Evolutionary conservation across 1,140 invertebrate genomes (phyloP).

Genomic region (Penaeus chinensis): DNA sequence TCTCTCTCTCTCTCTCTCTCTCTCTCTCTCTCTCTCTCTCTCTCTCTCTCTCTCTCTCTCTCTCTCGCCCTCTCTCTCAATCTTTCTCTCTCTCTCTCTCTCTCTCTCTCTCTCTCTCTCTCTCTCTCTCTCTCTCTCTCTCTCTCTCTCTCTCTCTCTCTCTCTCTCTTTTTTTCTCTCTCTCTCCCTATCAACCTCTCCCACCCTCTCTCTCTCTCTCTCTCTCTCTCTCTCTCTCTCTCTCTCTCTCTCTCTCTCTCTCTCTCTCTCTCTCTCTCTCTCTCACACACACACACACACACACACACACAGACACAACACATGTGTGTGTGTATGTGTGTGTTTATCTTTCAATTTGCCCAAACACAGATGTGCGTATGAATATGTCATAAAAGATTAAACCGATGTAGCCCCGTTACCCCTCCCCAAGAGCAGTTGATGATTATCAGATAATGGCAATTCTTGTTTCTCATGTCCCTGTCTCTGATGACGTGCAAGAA

Average conservation of each 20-base stretch:
- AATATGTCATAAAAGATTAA: no score
- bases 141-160: neutral
- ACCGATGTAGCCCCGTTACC: no score
- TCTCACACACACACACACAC: no score
- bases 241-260: constrained; percentile 36
- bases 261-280: neutral
- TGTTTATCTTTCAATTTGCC: neutral
- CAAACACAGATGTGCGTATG: no score
- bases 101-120: neutral
- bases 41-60: neutral
- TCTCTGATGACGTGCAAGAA: neutral
- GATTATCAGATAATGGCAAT: no score
- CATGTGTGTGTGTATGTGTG: constrained; percentile 9
- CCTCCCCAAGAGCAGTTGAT: no score
- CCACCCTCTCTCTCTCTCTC: neutral
- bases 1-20: constrained; percentile 30
- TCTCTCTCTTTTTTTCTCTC: constrained; percentile 10
- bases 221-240: constrained; percentile 31
- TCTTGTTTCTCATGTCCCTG: neutral
- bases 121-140: neutral
- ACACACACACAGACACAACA: no score
- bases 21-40: neutral
- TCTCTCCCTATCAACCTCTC: neutral
- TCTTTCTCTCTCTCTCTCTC: neutral
- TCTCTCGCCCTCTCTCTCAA: neutral